Evolutionary conservation across 1,140 invertebrate genomes (phyloP), one percentile per base, ranked within the genome.

Genomic region (Alviniconcha marisindica): DNA sequence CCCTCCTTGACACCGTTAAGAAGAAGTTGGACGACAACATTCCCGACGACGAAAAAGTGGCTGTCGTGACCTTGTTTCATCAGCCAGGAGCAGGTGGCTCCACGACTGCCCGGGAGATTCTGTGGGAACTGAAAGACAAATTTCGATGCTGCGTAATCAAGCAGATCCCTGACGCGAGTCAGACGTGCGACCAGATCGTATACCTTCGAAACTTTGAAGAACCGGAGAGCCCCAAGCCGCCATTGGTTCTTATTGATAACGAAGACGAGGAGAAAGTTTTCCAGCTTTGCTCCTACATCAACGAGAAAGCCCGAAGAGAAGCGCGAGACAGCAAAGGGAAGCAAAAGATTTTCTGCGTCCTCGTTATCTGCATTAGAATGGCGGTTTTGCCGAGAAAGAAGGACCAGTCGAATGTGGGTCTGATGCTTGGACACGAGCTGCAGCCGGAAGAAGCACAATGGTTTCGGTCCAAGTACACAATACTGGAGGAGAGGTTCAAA

Each of bases 11-110:
- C 15, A 10, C 15, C n/a, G 85, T 88, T 12, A 80, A 60, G 81
- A 18, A 80, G 33, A 77, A 83, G n/a, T 69, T 89, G 36, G 77
- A 85, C 36, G 86, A 74, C 18, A 48, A 73, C n/a, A 81, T 83
- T 18, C 84, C 83, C 3, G 84, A 84, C 5, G 87, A 83, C 21
- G 80, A 83, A 28, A 83, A 71, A 74, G 84, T 88, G 18, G 80
- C 76, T 24, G 73, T 77, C 10, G 81, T 88, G 18, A 69, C 51
- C 18, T 36, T 89, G 18, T 82, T 84, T 28, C 88, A 89, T 54
- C 85, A 89, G 36, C 87, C 88, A 36, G 87, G 87, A 21, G 85
- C 88, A 21, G 88, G 88, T 56, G 88, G 87, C 33, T 86, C 88
- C 38, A 89, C 88, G 0, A 83, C 85, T 36, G 84, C 85, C 18